Conservation (phyloP, 2,888 invertebrate genomes). For the Pammene fasciana region DNA sequence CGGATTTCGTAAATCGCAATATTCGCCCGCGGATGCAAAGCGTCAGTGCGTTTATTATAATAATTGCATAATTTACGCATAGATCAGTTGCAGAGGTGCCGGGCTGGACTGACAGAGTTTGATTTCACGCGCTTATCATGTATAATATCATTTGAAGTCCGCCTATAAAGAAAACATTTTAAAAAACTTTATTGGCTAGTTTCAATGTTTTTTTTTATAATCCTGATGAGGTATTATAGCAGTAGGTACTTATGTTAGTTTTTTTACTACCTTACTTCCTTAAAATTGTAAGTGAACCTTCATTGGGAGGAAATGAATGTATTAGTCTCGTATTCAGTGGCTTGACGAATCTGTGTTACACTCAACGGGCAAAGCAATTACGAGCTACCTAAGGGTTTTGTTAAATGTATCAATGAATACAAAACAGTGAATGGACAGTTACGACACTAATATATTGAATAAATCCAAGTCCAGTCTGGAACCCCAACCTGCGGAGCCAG, state of each 20-base stretch:
- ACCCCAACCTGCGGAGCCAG: slow-evolving; percentile 39
- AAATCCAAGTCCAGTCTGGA: slow-evolving; percentile 28
- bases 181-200: neutral
- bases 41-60: slow-evolving; percentile 38
- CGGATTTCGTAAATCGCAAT: slow-evolving; percentile 42
- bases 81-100: slow-evolving; percentile 30
- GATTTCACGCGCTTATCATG: slow-evolving; percentile 32
- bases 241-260: too few species aligned
- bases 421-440: slow-evolving; percentile 38
- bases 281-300: too few species aligned
- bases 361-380: slow-evolving; percentile 2
- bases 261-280: too few species aligned
- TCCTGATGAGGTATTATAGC: neutral
- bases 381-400: slow-evolving; percentile 5
- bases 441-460: slow-evolving; percentile 27
- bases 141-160: slow-evolving; percentile 14
- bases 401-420: slow-evolving; percentile 29
- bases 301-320: too few species aligned
- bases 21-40: slow-evolving; percentile 34
- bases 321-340: neutral
- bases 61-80: slow-evolving; percentile 39
- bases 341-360: neutral
- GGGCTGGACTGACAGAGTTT: slow-evolving; percentile 21
- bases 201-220: neutral
- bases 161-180: too few species aligned